Evolutionary conservation across 2,797 vertebrate species (phyloP), one percentile per base, ranked within the genome.

Genomic region (Muraenolepis orangiensis): DNA sequence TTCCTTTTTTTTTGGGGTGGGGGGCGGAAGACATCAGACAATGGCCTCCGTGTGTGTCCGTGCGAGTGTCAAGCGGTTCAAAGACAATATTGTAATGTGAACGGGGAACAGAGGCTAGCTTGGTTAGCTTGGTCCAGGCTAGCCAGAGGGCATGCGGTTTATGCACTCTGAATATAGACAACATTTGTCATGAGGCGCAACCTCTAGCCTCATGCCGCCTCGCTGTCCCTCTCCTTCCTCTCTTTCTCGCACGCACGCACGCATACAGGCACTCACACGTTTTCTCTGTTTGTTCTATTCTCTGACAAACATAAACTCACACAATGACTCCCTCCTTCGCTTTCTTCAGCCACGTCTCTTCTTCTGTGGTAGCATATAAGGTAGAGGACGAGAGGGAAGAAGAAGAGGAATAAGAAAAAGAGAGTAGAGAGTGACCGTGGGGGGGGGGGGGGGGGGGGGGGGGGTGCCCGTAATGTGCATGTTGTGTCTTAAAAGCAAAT

Each of bases 121-220:
- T 30, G 42, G 71, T 31, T n/a, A n/a, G n/a, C n/a, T n/a, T n/a
- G n/a, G n/a, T n/a, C n/a, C n/a, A n/a, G n/a, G n/a, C n/a, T n/a
- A n/a, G n/a, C n/a, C n/a, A n/a, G n/a, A n/a, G n/a, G n/a, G n/a
- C n/a, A n/a, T n/a, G n/a, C n/a, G 71, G 28, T 40, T 32, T 29
- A 57, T 42, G 5, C 18, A n/a, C 10, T 29, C 51, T 13, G 31
- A 74, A 78, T 67, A 31, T 42, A 32, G 40, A 76, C 73, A 72
- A 66, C n/a, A 20, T 76, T 77, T 68, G 69, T 87, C 82, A 75
- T 46, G 68, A 80, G 78, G 78, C 79, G 30, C 18, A 16, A 64
- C 72, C 70, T 76, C 16, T 79, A 71, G 34, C 13, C 72, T 4
- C 18, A 71, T 69, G 71, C 78, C 23, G 12, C 14, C n/a, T 28